Evolutionary conservation across 1,140 invertebrate genomes (phyloP).

Genomic region (Drosophila chauvacae): DNA sequence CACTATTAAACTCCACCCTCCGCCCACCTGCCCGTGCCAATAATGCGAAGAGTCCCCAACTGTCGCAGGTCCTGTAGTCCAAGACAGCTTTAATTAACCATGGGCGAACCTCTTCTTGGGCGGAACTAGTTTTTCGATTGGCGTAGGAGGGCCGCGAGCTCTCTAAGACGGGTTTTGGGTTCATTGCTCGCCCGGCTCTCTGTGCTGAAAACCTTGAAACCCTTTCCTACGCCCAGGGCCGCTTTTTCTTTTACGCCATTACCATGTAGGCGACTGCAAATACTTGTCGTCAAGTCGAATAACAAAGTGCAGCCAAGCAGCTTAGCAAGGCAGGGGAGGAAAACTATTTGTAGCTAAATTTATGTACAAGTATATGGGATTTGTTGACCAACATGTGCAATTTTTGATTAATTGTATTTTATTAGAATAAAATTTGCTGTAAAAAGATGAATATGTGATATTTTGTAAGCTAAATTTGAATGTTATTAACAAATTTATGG

Average conservation of each 20-base stretch:
- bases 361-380: neutral
- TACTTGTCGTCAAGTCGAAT: constrained; percentile 25
- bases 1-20: constrained; percentile 3
- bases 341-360: constrained; percentile 15
- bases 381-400: neutral
- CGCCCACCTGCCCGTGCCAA: constrained; percentile 13
- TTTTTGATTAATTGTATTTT: neutral
- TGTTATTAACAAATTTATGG: no score
- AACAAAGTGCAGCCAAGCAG: constrained; percentile 5
- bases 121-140: constrained; percentile 44
- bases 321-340: neutral
- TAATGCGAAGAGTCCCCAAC: neutral
- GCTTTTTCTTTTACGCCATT: constrained; percentile 30
- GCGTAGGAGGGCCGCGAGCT: constrained; percentile 39
- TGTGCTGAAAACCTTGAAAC: constrained; percentile 64
- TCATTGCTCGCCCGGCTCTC: constrained; percentile 58
- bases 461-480: neutral
- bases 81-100: constrained; percentile 32
- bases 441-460: neutral
- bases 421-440: neutral
- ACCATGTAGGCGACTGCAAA: constrained; percentile 31
- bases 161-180: constrained; percentile 45
- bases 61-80: constrained; percentile 12
- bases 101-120: constrained; percentile 28
- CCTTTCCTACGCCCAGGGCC: constrained; percentile 31